Base-by-base conservation (phyloP, 1,140 invertebrate species). In the Marisa cornuarietis region DNA sequence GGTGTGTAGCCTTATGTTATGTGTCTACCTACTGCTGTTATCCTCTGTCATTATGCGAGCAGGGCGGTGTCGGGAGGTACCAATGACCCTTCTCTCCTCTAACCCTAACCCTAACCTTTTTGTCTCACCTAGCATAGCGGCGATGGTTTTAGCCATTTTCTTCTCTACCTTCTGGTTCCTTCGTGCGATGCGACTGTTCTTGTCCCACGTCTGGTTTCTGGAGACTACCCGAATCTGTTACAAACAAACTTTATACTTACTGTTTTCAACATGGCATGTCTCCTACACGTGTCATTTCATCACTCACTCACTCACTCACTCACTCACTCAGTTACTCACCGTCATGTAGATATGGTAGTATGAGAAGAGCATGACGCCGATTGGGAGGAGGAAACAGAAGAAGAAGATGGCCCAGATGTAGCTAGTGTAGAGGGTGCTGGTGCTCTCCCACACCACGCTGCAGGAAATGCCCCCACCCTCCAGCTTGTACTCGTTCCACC, bases 331-430 rank as follows among this genome's bases (percentile, higher is more conserved):
- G 7, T 26, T 69, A 86, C 87, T 84, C 72, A 87, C 87, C 82
- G 84, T 85, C 73, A 79, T 79, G 52, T 78, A 83, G 3, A 87
- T 82, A 9, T 81, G 63, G 63, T 81, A 81, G 77, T 86, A 87
- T 24, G 81, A 82, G 62, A 81, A 87, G 2, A 79, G 1, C 72
- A 87, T 87, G 31, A 85, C 22, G 51, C 52, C 31, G 8, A 87
- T 24, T 0, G 86, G 87, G 9, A 86, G 26, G 14, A 85, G 31
- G 51, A 84, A 80, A 75, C 85, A 85, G 77, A 68, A 78, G 69
- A 86, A 66, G 66, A 87, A 87, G 58, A 87, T 86, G 31, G 79
- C 69, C 42, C 82, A 78, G 73, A 83, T 86, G 71, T 85, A 87
- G 65, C 76, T 82, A 22, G 65, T 79, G 65, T 83, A 76, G 22